Evolutionary conservation across 2,797 vertebrate species (phyloP).

Genomic region (Bradypodion pumilum): DNA sequence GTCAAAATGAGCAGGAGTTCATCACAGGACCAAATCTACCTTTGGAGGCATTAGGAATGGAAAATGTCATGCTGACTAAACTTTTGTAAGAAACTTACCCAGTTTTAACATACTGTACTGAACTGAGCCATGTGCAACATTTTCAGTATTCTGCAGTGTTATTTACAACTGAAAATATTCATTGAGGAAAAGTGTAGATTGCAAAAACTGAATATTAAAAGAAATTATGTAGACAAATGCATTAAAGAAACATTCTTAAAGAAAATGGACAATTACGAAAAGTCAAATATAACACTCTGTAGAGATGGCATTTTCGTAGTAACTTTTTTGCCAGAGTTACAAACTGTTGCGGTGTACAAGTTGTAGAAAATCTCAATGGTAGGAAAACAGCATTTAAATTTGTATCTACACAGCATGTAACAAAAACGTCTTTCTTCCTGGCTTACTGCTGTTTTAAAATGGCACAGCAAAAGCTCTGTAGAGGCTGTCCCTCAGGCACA

Average conservation of each 20-base stretch:
- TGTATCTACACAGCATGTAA: background rate
- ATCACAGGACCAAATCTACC: too few species aligned
- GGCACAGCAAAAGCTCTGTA: too few species aligned
- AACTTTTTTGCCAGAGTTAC: too few species aligned
- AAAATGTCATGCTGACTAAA: too few species aligned
- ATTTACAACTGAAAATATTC: too few species aligned
- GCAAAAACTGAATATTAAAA: background rate
- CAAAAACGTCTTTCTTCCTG: background rate
- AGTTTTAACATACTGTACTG: too few species aligned
- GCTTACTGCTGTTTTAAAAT: background rate
- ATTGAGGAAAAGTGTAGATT: background rate
- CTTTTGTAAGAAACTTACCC: too few species aligned
- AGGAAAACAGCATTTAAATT: background rate
- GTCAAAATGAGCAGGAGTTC: too few species aligned
- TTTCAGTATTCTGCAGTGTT: too few species aligned
- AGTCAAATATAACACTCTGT: background rate
- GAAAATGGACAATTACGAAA: background rate
- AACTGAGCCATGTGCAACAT: too few species aligned
- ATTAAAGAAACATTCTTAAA: background rate
- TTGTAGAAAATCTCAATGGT: background rate
- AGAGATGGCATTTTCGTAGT: background rate
- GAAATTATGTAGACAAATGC: background rate
- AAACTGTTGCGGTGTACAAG: background rate
- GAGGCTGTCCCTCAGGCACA: background rate
- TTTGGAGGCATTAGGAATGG: too few species aligned